Percentiles rank a stretch among this genome's conserved stretches.
Conservation (phyloP, 2,113 vertebrate species). For the Pogonocichla stellata region DNA sequence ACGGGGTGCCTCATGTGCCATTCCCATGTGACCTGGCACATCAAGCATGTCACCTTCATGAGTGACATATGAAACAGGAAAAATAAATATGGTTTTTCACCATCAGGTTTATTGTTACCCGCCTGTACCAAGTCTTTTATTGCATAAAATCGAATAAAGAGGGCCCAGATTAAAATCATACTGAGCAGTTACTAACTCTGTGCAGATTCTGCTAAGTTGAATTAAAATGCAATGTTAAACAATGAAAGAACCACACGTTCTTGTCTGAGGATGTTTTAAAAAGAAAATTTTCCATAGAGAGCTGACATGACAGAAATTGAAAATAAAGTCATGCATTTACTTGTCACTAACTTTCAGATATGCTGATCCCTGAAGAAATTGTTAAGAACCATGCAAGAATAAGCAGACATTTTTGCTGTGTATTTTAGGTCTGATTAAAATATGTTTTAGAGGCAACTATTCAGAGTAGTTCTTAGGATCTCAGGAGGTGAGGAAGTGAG, state of each 20-base stretch:
- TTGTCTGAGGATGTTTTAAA: not conserved
- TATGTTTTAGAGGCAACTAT: not conserved
- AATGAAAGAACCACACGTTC: conserved; percentile 4
- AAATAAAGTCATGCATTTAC: not conserved
- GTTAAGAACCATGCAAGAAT: not conserved
- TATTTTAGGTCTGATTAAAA: not conserved
- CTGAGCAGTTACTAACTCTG: not conserved
- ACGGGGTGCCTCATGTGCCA: not conserved
- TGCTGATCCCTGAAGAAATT: not conserved
- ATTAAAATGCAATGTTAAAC: not conserved
- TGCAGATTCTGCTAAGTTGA: not conserved
- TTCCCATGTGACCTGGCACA: not conserved
- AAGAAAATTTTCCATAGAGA: not conserved
- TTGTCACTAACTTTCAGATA: not conserved
- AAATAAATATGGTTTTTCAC: not conserved
- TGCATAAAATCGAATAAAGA: not conserved
- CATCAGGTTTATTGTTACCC: not conserved
- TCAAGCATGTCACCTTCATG: not conserved
- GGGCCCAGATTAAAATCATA: not conserved
- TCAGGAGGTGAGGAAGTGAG: not conserved
- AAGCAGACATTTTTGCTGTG: not conserved
- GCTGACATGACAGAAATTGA: conserved; percentile 3
- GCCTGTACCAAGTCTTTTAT: not conserved
- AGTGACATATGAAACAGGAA: not conserved
- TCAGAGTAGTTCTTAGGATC: not conserved